Base-by-base conservation (phyloP, 1,140 invertebrate species). In the Cardiocondyla obscurior region DNA sequence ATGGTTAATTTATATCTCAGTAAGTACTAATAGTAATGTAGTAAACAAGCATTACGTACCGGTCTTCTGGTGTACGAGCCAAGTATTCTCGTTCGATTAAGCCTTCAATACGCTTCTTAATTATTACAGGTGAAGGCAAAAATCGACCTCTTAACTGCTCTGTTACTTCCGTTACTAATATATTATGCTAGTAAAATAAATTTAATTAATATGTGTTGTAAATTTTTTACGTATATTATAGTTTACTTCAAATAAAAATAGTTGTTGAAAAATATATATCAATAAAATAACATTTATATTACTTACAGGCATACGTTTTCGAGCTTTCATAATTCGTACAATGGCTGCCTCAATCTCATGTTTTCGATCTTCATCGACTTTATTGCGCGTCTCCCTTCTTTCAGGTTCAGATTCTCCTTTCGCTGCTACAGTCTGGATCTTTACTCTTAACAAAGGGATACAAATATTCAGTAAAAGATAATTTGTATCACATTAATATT, bases 291-390 rank as follows among this genome's bases (percentile, higher is more conserved):
- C 49, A 36, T 39, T 53, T 7, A 39, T 25, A 73, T 25, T 77
- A 95, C 95, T 92, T 94, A 97, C 97, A 92, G 97, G 94, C 96
- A 99, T 97, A 90, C 97, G 96, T 95, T 99, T 99, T 73, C 99
- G 96, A 30, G 98, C 98, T 95, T 99, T 99, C 99, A 99, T 99
- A 90, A 99, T 99, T 90, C 99, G 96, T 60, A 99, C 99, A 92
- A 99, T 99, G 51, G 99, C 99, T 51, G 99, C 99, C 95, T 99
- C 99, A 84, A 99, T 99, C 95, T 99, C 99, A 94, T 99, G 99
- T 94, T 99, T 99, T 82, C 99, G 96, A 94, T 99, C 99, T 94
- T 99, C 99, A 92, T 99, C 99, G 14, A 99, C 98, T 95, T 99
- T 99, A 90, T 96, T 99, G 89, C 99, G 96, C 0, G 99, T 99